Base-by-base conservation (phyloP, 2,888 invertebrate genomes). In the Morpho helenor region DNA sequence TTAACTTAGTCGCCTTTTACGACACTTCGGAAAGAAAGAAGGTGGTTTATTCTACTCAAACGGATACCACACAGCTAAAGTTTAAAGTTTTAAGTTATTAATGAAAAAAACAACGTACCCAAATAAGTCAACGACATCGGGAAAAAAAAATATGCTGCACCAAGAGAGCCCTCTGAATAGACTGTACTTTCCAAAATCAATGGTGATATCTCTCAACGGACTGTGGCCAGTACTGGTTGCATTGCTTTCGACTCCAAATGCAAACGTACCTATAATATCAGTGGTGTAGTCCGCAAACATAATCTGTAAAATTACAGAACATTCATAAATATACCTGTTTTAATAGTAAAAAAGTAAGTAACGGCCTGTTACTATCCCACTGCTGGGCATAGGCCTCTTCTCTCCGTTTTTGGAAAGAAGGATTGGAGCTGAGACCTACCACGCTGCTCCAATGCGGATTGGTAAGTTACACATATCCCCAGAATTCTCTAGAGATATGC, bases 81-180 rank as follows among this genome's bases (percentile, higher is more conserved):
- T 16, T 16, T 16, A 16, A 16, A 16, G 16, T 16, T 16, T 16
- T 1, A 16, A 16, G 42, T 42, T 42, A 42, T 42, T 42, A 8
- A 42, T 42, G 7, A 9, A 43, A 43, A 43, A 43, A 8, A 9
- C 8, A 41, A 45, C 52, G 51, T 48, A 77, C 77, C 73, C 62
- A 9, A 74, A 74, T 2, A 68, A 46, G 23, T 71, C 63, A 4
- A 69, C 73, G 1, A 73, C 42, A 10, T 70, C 66, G 1, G 77
- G 76, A 10, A 66, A 68, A 56, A 76, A 76, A 69, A 76, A 76
- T 8, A 76, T 72, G 52, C 67, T 65, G 39, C 61, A 56, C 68
- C 68, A 70, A 2, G 55, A 51, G 0, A 72, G 8, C 0, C 70
- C 69, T 8, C 76, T 65, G 31, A 56, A 58, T 7, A 66, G n/a